Percentiles rank a stretch among this genome's conserved stretches.
phyloP scores from a whole-genome alignment of 2,888 invertebrate species.

The Eutolmus rufibarbis region DNA sequence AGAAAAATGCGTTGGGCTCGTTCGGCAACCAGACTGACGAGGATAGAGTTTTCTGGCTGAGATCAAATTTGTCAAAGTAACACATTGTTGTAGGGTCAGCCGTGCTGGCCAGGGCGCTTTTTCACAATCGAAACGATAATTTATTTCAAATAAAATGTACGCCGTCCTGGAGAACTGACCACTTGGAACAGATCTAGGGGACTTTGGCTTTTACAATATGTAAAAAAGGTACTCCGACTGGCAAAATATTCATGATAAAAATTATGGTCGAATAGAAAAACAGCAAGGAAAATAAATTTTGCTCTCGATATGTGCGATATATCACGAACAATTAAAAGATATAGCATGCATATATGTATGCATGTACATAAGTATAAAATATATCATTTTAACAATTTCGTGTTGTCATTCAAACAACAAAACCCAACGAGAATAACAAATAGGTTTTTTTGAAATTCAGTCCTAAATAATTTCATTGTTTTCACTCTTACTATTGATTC shows the following conservation, averaged over 20 bases:
- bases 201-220: neutral
- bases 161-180: neutral
- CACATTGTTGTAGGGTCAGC: constrained; percentile 37
- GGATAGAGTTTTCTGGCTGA: neutral
- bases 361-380: too few species aligned
- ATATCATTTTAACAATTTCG: too few species aligned
- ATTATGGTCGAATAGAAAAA: neutral
- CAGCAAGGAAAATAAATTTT: neutral
- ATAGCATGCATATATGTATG: too few species aligned
- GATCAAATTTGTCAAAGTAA: constrained; percentile 39
- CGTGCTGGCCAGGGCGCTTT: neutral
- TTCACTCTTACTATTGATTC: too few species aligned
- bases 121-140: neutral
- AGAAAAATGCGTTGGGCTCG: neutral
- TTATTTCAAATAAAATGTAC: neutral
- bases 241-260: neutral
- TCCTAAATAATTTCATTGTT: too few species aligned
- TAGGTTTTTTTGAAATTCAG: too few species aligned
- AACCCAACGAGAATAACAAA: too few species aligned
- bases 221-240: neutral
- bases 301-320: too few species aligned
- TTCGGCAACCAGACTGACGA: neutral
- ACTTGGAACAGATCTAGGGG: neutral
- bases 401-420: too few species aligned
- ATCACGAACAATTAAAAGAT: too few species aligned